phyloP scores from a whole-genome alignment of 2,113 vertebrate genomes.

The Gallinago paraguaiae region DNA sequence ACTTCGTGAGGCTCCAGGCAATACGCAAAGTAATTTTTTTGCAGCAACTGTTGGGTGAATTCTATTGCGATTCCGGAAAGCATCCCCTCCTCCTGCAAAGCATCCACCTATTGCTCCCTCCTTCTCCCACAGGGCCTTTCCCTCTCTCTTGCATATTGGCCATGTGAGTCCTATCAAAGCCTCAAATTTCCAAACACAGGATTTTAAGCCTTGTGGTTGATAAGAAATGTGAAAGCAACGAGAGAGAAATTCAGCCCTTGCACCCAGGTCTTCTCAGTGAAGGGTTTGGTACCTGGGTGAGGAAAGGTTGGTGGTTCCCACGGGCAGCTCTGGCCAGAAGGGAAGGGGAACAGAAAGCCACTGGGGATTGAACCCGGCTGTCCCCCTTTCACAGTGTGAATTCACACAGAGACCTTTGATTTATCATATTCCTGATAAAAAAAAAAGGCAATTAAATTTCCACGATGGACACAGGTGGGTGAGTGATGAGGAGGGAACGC shows the following conservation, averaged over 20 bases:
- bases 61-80: not conserved
- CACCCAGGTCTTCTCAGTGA: not conserved
- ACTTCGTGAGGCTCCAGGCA: not conserved
- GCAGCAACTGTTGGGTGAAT: not conserved
- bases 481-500: not conserved
- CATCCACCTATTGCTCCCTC: not conserved
- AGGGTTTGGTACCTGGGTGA: not conserved
- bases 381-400: not conserved
- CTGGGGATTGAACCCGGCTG: accelerated
- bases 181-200: not conserved
- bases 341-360: not conserved
- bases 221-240: not conserved
- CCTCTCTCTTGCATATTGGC: not conserved
- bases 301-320: not conserved
- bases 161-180: not conserved
- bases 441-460: not conserved
- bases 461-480: not conserved
- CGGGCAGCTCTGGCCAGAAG: not conserved
- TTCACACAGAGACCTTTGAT: not conserved
- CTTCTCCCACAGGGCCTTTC: not conserved
- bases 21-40: not conserved
- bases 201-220: not conserved
- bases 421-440: not conserved
- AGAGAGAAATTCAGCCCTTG: not conserved
- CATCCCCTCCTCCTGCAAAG: not conserved